phyloP scores from a whole-genome alignment of 2,113 vertebrate species.

The Salvelinus sp. region DNA sequence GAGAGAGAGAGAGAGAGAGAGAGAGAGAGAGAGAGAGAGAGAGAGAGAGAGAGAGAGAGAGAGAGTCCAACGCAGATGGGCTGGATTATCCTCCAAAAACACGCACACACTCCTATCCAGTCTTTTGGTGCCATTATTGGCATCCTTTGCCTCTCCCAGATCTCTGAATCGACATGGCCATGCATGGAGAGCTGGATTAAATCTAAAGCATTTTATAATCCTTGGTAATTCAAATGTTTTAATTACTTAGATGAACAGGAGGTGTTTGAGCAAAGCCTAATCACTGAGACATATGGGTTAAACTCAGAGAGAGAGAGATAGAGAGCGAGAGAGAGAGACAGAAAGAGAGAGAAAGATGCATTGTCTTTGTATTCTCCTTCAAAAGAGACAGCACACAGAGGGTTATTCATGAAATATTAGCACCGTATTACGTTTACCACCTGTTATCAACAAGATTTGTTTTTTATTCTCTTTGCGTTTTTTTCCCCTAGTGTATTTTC shows the following conservation, averaged over 20 bases:
- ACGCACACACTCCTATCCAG: constrained; percentile 58
- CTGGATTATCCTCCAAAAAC: constrained; percentile 45
- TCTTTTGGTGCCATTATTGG: constrained; percentile 65
- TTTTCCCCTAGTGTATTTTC: too few relatives aligned
- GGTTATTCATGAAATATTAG: constrained; percentile 55
- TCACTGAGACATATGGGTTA: constrained; percentile 69
- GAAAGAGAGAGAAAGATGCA: constrained; percentile 35
- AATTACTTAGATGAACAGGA: constrained; percentile 79
- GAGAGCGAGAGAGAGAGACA: constrained; percentile 6
- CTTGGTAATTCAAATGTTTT: constrained; percentile 74
- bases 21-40: neutral
- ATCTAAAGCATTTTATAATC: constrained; percentile 71
- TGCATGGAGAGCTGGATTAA: constrained; percentile 69
- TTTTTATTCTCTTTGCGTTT: too few relatives aligned
- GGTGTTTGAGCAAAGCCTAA: constrained; percentile 74
- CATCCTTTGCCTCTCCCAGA: constrained; percentile 68
- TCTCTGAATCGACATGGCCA: constrained; percentile 62
- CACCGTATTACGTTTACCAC: constrained; percentile 59
- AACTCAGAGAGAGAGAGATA: constrained; percentile 22
- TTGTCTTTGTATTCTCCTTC: constrained; percentile 49
- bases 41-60: too few relatives aligned
- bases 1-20: neutral
- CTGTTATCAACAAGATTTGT: constrained; percentile 60
- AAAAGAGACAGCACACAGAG: constrained; percentile 3
- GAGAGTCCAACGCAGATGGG: constrained; percentile 68